These are phyloP conservation scores for Falco rusticolus DNA, from an alignment of 2,797 vertebrate species.

Conservation along the genomic window DNA sequence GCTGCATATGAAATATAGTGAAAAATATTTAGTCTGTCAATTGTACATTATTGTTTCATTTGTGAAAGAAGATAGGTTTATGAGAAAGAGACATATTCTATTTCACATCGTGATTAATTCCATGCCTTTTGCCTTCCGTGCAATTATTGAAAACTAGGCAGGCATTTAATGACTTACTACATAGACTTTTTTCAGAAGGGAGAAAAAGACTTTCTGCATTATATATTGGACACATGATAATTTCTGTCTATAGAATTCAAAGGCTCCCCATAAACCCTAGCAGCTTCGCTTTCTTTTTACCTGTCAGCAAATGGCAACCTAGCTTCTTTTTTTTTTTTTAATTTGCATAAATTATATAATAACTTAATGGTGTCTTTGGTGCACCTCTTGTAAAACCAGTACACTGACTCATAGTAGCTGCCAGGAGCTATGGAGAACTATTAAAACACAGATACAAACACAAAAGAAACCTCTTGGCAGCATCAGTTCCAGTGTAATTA, in stretches of 20 bases:
- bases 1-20: background rate
- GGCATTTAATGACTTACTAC: background rate
- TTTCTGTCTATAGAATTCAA: constrained; percentile 44
- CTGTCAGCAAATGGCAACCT: constrained; percentile 41
- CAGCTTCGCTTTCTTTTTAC: constrained; percentile 48
- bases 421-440: constrained; percentile 8
- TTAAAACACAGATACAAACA: constrained; percentile 3
- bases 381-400: constrained; percentile 21
- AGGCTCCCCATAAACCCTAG: constrained; percentile 31
- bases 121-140: background rate
- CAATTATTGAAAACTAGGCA: background rate
- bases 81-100: background rate
- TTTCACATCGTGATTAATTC: background rate
- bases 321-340: background rate
- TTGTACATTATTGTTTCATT: background rate
- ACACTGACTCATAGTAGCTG: constrained; percentile 47
- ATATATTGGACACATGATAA: constrained; percentile 12
- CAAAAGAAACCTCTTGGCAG: constrained; percentile 5
- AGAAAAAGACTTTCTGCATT: background rate
- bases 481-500: background rate
- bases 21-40: background rate
- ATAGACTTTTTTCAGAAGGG: background rate
- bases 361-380: constrained; percentile 36
- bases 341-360: constrained; percentile 42
- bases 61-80: background rate